Base-by-base conservation (phyloP, 2,888 invertebrate genomes). In the Agonopterix subpropinquella region DNA sequence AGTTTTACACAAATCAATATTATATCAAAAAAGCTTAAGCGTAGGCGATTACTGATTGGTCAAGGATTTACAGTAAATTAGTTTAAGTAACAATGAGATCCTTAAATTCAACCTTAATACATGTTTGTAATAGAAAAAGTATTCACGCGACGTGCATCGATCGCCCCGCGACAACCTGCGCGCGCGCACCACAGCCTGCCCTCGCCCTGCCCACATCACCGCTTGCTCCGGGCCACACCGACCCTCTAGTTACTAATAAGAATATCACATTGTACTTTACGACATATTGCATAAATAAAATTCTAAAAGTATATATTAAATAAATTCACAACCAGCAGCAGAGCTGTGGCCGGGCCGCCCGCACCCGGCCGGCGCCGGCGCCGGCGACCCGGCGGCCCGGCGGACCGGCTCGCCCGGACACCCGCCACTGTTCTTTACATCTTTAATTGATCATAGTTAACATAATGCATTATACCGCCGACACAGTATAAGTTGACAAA, bases 211-310 rank as follows among this genome's bases (percentile, higher is more conserved):
- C 39, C 10, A n/a, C 39, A 39, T 9, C 39, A 10, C 39, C 39
- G 37, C 42, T n/a, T 9, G 18, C 18, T n/a, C 9, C 15, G 43
- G 18, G 15, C 10, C 18, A 28, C 28, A 44, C 37, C 36, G 15
- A 44, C 41, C 15, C 41, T 43, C 8, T 9, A 43, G 8, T n/a
- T n/a, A 36, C 8, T 11, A 13, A 61, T 62, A 67, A 68, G 52
- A 68, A 72, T 71, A 73, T 74, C 73, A 74, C 75, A 73, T 65
- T 64, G 65, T 62, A 67, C 62, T 64, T 58, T 54, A 52, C 58
- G 53, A 58, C 52, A 47, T 58, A 57, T 53, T 28, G 28, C 28
- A 28, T 28, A 28, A 28, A 28, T 41, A 41, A n/a, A 41, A 8
- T 11, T 41, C 41, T 11, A 41, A 11, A n/a, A 8, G n/a, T 11